Base-by-base conservation (phyloP, 2,797 vertebrate species). In the Ateles fusciceps region DNA sequence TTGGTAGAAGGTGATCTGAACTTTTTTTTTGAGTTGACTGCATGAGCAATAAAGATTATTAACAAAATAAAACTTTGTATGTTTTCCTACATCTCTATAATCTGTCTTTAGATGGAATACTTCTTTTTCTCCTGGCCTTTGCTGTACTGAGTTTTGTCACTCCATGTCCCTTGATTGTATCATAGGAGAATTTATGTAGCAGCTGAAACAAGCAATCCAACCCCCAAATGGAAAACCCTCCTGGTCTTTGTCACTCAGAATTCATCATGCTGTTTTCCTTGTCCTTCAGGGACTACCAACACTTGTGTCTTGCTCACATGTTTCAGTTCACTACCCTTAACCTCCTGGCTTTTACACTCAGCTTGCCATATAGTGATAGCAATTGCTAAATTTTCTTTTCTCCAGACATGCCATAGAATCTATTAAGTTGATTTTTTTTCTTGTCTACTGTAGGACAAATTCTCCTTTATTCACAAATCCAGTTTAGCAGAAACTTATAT, bases 231-330 rank as follows among this genome's bases (percentile, higher is more conserved):
- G 36, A 42, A 72, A 80, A 14, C 17, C 10, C 5, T 3, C 24
- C 10, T 0, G 2, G 14, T 12, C 42, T 28, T 2, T 28, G 46
- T 26, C 6, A 3, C 13, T 46, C 5, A 10, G 59, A 13, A 22
- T 7, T 2, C 42, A 11, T 4, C 26, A 0, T 21, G 12, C 13
- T 7, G 0, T 39, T 17, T 15, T 36, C 12, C 13, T 5, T 3
- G 33, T 3, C 30, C 48, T 1, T 17, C 1, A 17, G 30, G 55
- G 17, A 24, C n/a, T 0, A 12, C 44, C 36, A 4, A 22, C 7
- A 11, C 61, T 28, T 11, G 1, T 3, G 26, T 42, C 44, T 33
- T 22, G 4, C 79, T 12, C 2, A 0, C 1, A 22, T 7, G 13
- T 22, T n/a, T 36, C 22, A 13, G 42, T 44, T 44, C 61, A 19